Base-by-base conservation (phyloP, 2,113 vertebrate genomes). In the Myotis brandtii region DNA sequence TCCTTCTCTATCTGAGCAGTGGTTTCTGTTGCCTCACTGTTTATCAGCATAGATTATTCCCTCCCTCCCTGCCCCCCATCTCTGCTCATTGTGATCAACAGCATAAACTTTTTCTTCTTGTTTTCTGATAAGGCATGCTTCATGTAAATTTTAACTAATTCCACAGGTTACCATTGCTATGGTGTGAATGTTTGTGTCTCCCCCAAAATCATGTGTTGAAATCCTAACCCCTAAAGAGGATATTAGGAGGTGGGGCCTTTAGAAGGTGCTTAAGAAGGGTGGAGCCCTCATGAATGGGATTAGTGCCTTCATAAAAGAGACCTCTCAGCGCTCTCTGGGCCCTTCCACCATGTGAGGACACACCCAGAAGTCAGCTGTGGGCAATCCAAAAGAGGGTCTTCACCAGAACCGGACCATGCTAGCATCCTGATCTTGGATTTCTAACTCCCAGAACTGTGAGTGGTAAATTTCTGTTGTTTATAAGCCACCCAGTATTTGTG, bases 41-140 rank as follows among this genome's bases (percentile, higher is more conserved):
- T 89, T 40, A 70, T 37, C 16, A 56, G 20, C 7, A 54, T 43
- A 70, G 43, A 64, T 11, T 8, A 62, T 62, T 20, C 18, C 5
- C 18, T 20, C 52, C 18, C 0, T 1, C 13, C 5, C 9, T 1
- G 0, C 12, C 9, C 10, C 16, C 0, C 54, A 16, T 32, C n/a
- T 67, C 34, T 50, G 11, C 5, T 23, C 27, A 93, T 66, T 88
- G 25, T 9, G 5, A 30, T 64, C 52, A 67, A 32, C 13, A 32
- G 52, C 30, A 46, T 52, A 27, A 25, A 11, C 40, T 43, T 43
- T 48, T 16, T 20, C 11, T 20, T n/a, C 14, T 9, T 21, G 14
- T 77, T 70, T 75, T 81, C 20, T 82, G 32, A 25, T 67, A 30
- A 86, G 32, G 17, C 34, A 77, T 9, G 7, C 14, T 87, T 54